Base-by-base conservation (phyloP, 64 coral and sea anemone species). In the Stichodactyla mertensii region DNA sequence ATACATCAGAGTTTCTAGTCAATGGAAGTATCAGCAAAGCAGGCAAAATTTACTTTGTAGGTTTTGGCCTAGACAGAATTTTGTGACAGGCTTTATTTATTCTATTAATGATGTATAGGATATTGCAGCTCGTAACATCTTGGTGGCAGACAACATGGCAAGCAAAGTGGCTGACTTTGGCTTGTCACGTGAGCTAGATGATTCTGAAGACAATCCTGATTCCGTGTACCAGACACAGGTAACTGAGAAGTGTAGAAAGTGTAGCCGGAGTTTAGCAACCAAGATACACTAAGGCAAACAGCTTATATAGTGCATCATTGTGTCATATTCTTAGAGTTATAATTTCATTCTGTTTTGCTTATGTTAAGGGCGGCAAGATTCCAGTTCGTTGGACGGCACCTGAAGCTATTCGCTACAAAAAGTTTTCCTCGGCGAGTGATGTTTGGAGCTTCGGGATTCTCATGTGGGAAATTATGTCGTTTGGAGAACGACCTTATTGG, bases 91-190 rank as follows among this genome's bases (percentile, higher is more conserved):
- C 19, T 51, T 52, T 77, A 77, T n/a, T 77, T 5, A 78, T 16
- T 52, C 16, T 51, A 0, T 51, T 0, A 0, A 8, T 80, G 16
- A 19, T 81, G 31, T 55, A 24, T 4, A 96, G 94, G 94, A 97
- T 71, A 55, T 97, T 18, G 94, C 94, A 53, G 94, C 94, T 36
- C 84, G 94, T 54, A 97, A 97, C 55, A 85, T 97, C 36, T 86
- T 97, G 27, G 91, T 97, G 18, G 88, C 88, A 51, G 94, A 97
- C 7, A 91, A 88, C 69, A 88, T 97, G 91, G 62, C 88, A 4
- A 87, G 91, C 20, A 97, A 97, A 88, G 88, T 97, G 66, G 89
- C 94, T 52, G 94, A 97, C 55, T 97, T 97, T 88, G 94, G 94
- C 56, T 90, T 97, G 67, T 97, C 94, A 54, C 91, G 94, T 13